Conservation (phyloP, 2,888 invertebrate species). For the Cantharis rufa region DNA sequence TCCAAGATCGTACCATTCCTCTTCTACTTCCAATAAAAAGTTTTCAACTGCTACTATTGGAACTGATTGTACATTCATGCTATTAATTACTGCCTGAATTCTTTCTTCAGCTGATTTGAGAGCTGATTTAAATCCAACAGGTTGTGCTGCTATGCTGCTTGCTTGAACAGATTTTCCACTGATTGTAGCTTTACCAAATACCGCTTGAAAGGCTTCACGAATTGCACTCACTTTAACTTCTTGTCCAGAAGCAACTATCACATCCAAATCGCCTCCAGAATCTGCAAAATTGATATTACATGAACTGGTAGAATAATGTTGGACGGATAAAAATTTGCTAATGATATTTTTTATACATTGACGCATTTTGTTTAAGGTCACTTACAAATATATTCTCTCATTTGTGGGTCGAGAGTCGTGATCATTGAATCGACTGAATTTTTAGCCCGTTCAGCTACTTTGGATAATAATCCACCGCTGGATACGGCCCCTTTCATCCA, state of each 20-base stretch:
- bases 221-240: slow-evolving; percentile 76
- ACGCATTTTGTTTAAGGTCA: slow-evolving; percentile 36
- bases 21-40: slow-evolving; percentile 71
- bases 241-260: slow-evolving; percentile 77
- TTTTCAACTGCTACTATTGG: slow-evolving; percentile 77
- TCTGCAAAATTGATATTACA: slow-evolving; percentile 58
- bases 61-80: slow-evolving; percentile 63
- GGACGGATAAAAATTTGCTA: neutral
- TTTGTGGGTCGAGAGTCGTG: slow-evolving; percentile 86
- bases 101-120: slow-evolving; percentile 75
- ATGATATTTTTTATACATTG: neutral
- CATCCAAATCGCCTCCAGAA: slow-evolving; percentile 77
- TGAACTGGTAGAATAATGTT: neutral
- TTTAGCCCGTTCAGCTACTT: slow-evolving; percentile 76
- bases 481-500: slow-evolving; percentile 75
- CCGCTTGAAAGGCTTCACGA: slow-evolving; percentile 77
- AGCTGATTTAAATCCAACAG: slow-evolving; percentile 78
- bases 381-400: slow-evolving; percentile 85
- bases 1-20: slow-evolving; percentile 77
- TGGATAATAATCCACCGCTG: slow-evolving; percentile 66
- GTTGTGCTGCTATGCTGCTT: slow-evolving; percentile 70
- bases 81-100: slow-evolving; percentile 65
- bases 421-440: slow-evolving; percentile 84
- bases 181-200: slow-evolving; percentile 81
- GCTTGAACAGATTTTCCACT: slow-evolving; percentile 68